These are phyloP conservation scores for Linepithema humile DNA, from an alignment of 1,140 invertebrate genomes.

Conservation along the genomic window DNA sequence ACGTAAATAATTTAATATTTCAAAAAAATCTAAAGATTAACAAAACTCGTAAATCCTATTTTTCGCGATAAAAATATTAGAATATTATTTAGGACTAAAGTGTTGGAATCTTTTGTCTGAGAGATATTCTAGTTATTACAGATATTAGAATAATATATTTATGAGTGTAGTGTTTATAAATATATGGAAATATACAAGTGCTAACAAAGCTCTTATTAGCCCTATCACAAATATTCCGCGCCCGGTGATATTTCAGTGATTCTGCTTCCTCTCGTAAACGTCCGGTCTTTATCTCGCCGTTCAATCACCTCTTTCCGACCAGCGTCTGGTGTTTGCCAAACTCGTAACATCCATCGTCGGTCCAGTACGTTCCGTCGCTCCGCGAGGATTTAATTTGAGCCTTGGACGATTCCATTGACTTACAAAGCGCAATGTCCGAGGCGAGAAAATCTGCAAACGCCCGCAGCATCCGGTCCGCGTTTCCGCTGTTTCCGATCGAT, in stretches of 20 bases:
- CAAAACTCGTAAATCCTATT: no score
- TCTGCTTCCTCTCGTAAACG: constrained; percentile 51
- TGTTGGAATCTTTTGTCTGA: no score
- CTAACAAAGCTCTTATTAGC: constrained; percentile 18
- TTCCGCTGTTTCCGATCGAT: constrained; percentile 34
- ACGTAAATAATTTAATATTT: background rate
- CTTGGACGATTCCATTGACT: constrained; percentile 65
- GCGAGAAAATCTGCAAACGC: constrained; percentile 55
- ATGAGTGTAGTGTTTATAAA: background rate
- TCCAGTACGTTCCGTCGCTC: constrained; percentile 10
- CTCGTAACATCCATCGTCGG: constrained; percentile 45
- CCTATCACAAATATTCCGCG: constrained; percentile 56
- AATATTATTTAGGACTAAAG: no score
- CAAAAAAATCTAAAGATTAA: background rate
- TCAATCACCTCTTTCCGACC: constrained; percentile 54
- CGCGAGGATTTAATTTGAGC: constrained; percentile 49
- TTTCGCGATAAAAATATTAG: background rate
- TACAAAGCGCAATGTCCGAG: constrained; percentile 32
- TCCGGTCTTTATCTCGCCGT: constrained; percentile 53
- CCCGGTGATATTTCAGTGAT: constrained; percentile 63
- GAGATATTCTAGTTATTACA: no score
- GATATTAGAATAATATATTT: no score
- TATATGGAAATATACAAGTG: constrained; percentile 9
- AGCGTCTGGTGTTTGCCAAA: constrained; percentile 64
- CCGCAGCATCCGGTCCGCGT: constrained; percentile 40